Percentiles rank a stretch among this genome's conserved stretches.
Conservation (phyloP, 2,888 invertebrate genomes). For the Sericinus montela region DNA sequence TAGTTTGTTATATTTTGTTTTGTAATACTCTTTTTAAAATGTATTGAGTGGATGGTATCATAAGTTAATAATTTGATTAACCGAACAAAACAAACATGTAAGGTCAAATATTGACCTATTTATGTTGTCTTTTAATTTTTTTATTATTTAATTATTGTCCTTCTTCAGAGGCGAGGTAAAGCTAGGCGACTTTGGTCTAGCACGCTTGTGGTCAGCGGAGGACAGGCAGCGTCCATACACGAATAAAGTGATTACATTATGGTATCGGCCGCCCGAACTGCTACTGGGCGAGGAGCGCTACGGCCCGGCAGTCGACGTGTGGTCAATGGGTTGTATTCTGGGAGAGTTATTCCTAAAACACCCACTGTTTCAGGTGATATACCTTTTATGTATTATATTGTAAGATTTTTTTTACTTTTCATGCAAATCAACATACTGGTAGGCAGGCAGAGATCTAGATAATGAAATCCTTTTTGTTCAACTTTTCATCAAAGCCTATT, state of each 20-base stretch:
- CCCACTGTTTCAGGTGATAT: conserved; percentile 93
- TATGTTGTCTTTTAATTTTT: too few species aligned
- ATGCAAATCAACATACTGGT: too few species aligned
- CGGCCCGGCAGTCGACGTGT: conserved; percentile 98
- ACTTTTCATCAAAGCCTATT: too few species aligned
- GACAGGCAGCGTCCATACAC: conserved; percentile 97
- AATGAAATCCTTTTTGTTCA: too few species aligned
- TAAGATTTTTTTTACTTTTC: too few species aligned
- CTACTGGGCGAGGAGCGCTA: conserved; percentile 97
- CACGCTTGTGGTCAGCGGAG: conserved; percentile 96
- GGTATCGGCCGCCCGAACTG: conserved; percentile 99
- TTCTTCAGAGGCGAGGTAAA: conserved; percentile 92
- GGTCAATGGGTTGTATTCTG: conserved; percentile 99
- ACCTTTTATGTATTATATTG: not conserved
- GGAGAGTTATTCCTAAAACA: conserved; percentile 98
- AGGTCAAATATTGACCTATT: not conserved
- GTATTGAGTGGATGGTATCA: too few species aligned
- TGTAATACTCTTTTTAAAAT: too few species aligned
- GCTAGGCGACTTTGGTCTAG: conserved; percentile 98
- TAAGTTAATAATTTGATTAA: too few species aligned
- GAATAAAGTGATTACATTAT: conserved; percentile 98
- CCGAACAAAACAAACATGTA: too few species aligned
- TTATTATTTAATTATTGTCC: too few species aligned
- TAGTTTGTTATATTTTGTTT: too few species aligned
- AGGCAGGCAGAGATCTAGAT: too few species aligned